phyloP scores from a whole-genome alignment of 2,888 invertebrate genomes.

The Orchesella flavescens region DNA sequence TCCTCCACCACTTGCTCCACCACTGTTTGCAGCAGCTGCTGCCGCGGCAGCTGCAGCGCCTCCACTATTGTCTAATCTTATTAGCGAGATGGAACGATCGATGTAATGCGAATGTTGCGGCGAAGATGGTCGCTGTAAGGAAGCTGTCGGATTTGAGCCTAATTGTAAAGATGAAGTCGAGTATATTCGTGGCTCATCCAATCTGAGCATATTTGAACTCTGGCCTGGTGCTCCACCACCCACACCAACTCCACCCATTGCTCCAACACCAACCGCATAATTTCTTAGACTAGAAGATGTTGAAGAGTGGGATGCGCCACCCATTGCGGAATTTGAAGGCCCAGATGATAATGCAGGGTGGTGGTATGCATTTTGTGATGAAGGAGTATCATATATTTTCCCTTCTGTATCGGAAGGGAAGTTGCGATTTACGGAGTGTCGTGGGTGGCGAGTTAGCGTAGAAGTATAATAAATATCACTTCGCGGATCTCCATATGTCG shows the following conservation, averaged over 20 bases:
- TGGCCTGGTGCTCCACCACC: slow-evolving; percentile 59
- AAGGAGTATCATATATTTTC: slow-evolving; percentile 68
- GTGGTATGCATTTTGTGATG: slow-evolving; percentile 58
- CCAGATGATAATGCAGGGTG: slow-evolving; percentile 53
- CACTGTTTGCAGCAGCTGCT: slow-evolving; percentile 40
- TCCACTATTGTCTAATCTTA: slow-evolving; percentile 70
- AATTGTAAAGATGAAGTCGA: slow-evolving; percentile 71
- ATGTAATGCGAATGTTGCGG: slow-evolving; percentile 70
- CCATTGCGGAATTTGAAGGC: slow-evolving; percentile 28
- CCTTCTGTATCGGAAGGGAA: slow-evolving; percentile 61
- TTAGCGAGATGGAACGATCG: slow-evolving; percentile 71
- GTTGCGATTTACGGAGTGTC: slow-evolving; percentile 62
- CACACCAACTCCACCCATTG: slow-evolving; percentile 55
- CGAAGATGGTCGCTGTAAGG: slow-evolving; percentile 69
- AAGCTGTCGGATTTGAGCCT: slow-evolving; percentile 65
- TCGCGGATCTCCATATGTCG: slow-evolving; percentile 70
- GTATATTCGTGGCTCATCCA: slow-evolving; percentile 72
- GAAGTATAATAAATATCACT: slow-evolving; percentile 72
- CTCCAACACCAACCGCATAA: slow-evolving; percentile 65
- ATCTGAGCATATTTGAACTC: slow-evolving; percentile 67
- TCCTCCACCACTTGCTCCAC: slow-evolving; percentile 54
- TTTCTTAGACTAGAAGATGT: slow-evolving; percentile 63
- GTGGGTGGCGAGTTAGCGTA: slow-evolving; percentile 70
- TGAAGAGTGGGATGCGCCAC: slow-evolving; percentile 51
- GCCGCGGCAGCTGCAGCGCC: slow-evolving; percentile 49